phyloP scores from a whole-genome alignment of 2,888 invertebrate species.

The Agriopis marginaria region DNA sequence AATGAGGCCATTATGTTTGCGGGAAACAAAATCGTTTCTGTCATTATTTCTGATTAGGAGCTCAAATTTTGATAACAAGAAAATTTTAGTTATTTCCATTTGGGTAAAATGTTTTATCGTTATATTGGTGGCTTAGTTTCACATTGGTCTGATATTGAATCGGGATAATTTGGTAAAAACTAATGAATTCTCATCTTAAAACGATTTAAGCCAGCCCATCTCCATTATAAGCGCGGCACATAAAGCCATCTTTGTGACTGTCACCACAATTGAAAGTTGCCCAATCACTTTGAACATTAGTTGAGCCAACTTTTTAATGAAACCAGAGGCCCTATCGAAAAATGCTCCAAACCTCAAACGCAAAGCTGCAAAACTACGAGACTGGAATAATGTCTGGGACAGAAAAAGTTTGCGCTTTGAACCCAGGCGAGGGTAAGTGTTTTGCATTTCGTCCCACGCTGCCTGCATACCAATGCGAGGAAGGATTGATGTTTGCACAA shows the following conservation, averaged over 20 bases:
- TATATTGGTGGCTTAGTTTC: background rate
- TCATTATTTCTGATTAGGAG: constrained; percentile 21
- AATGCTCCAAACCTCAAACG: constrained; percentile 82
- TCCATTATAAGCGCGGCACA: constrained; percentile 12
- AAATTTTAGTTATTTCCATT: background rate
- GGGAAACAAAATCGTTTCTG: constrained; percentile 20
- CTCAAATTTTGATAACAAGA: constrained; percentile 14
- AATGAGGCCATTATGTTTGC: constrained; percentile 26
- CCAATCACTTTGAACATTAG: constrained; percentile 76
- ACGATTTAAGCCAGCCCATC: constrained; percentile 5
- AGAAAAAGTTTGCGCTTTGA: constrained; percentile 84
- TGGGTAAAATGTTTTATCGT: background rate
- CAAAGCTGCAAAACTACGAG: constrained; percentile 82
- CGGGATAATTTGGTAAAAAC: background rate
- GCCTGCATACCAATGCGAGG: constrained; percentile 81
- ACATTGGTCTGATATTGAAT: background rate
- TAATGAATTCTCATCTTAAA: constrained; percentile 15
- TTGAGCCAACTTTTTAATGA: constrained; percentile 78
- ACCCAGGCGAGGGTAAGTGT: constrained; percentile 83
- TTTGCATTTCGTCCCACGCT: constrained; percentile 81
- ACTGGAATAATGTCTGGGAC: constrained; percentile 83
- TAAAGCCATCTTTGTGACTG: constrained; percentile 46
- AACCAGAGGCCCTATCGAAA: constrained; percentile 75
- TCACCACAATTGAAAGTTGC: constrained; percentile 67
- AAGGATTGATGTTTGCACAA: constrained; percentile 80